Base-by-base conservation (phyloP, 2,113 vertebrate species). In the Myxocyprinus asiaticus region DNA sequence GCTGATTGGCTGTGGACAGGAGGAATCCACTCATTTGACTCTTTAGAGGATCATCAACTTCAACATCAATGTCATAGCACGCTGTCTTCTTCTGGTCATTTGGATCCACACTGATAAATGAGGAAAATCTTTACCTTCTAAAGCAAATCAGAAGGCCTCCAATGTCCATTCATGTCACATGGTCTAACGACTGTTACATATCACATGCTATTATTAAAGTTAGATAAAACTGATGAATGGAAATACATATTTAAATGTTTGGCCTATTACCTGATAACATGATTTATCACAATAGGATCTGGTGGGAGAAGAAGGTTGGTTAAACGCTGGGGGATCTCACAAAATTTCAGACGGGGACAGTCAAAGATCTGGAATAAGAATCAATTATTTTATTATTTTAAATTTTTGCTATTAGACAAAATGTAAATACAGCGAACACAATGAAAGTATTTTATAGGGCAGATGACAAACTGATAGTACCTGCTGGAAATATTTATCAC, bases 401-500 rank as follows among this genome's bases (percentile, higher is more conserved):
- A n/a, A n/a, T n/a, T n/a, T n/a, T n/a, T n/a, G n/a, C 55, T 64
- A 51, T 73, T 5, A 17, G 10, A 33, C 22, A 33, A 33, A 33
- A 33, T 33, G 22, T 8, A 7, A 53, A 9, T 5, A 33, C 7
- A 1, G 9, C 12, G 3, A 10, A 53, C 22, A 50, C 43, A 22
- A 43, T 51, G 11, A 63, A 33, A 33, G 22, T 33, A 33, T 33
- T 33, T 33, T 33, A 33, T 44, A 17, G 15, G 33, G n/a, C 53
- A 15, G 9, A 33, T 33, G 22, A 33, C 22, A 33, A 33, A 33
- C 22, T 33, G 22, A 3, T 17, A 17, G 63, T 88, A 98, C 98
- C 97, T 99, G 98, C 87, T 99, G 98, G 89, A 99, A 99, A 83
- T 99, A 99, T 82, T 99, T 98, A 94, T 99, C 98, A 5, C 98